phyloP scores from a whole-genome alignment of 2,113 vertebrate species.

The Psittacula cyanocephala region DNA sequence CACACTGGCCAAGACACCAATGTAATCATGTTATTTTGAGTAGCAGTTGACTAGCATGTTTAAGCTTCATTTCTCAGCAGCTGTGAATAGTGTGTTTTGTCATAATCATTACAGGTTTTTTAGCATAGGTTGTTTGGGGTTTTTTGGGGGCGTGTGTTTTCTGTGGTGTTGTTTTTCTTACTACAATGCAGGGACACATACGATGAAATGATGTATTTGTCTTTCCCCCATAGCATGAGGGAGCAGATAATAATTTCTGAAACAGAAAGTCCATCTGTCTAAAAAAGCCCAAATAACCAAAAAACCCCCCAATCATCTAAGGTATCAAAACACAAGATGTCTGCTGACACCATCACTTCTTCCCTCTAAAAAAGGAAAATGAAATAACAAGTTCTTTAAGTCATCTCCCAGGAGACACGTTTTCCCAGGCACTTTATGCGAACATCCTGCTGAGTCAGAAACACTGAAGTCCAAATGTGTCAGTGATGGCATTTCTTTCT shows the following conservation, averaged over 20 bases:
- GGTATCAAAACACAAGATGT: background rate
- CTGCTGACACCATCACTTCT: background rate
- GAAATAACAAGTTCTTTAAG: background rate
- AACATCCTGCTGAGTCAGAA: background rate
- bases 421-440: background rate
- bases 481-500: background rate
- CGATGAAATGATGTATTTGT: background rate
- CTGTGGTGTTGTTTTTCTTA: background rate
- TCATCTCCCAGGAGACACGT: background rate
- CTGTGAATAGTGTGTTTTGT: background rate
- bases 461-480: background rate
- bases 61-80: background rate
- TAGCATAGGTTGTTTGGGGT: background rate
- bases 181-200: background rate
- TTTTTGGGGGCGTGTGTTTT: background rate
- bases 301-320: background rate
- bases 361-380: background rate
- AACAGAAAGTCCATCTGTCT: background rate
- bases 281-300: background rate
- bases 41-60: background rate
- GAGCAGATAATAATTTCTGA: background rate
- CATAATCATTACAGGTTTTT: background rate
- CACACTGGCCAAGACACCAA: background rate
- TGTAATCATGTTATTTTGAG: background rate
- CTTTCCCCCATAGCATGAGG: background rate